A percentile compares a stretch with the other conserved stretches of the same genome.
These are phyloP conservation scores for Virgularia gustaviana DNA, from an alignment of 92 coral and sea anemone genomes.

Conservation along the genomic window DNA sequence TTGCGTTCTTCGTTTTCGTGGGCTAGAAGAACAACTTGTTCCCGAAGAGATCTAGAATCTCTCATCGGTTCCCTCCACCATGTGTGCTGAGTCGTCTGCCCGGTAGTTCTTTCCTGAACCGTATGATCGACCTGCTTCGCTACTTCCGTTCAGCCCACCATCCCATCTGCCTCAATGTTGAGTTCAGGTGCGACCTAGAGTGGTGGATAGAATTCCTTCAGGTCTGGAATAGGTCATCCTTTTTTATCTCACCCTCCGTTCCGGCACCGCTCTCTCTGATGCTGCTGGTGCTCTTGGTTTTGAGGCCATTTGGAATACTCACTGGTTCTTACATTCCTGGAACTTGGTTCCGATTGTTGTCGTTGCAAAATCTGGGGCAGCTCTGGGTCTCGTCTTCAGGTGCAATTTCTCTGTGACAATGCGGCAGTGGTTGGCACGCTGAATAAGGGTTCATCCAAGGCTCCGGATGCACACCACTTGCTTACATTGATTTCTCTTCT, in stretches of 20 bases:
- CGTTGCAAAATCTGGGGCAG: slow-evolving; percentile 44
- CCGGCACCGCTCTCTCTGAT: background rate
- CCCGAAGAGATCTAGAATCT: slow-evolving; percentile 37
- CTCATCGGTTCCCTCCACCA: slow-evolving; percentile 36
- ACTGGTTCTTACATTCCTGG: too few relatives aligned
- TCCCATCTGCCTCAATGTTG: slow-evolving; percentile 21
- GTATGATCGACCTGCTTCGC: slow-evolving; percentile 23
- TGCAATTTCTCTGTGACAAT: slow-evolving; percentile 43
- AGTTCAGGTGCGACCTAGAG: slow-evolving; percentile 6
- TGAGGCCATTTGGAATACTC: too few relatives aligned
- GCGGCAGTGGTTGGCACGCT: slow-evolving; percentile 49
- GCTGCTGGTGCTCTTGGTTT: too few relatives aligned
- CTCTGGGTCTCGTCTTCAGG: slow-evolving; percentile 27
- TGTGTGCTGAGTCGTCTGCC: slow-evolving; percentile 23
- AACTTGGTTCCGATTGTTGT: slow-evolving; percentile 5
- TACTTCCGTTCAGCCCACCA: slow-evolving; percentile 19
- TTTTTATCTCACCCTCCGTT: slow-evolving; percentile 3
- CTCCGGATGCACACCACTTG: too few relatives aligned
- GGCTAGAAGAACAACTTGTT: slow-evolving; percentile 17
- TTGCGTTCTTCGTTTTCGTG: too few relatives aligned
- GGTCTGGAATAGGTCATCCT: slow-evolving; percentile 1
- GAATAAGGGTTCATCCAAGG: slow-evolving; percentile 46
- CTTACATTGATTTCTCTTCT: too few relatives aligned
- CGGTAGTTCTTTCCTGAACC: slow-evolving; percentile 13
- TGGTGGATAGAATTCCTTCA: slow-evolving; percentile 35